Evolutionary conservation across 1,140 invertebrate species (phyloP).

Genomic region (Zaprionus inermis): DNA sequence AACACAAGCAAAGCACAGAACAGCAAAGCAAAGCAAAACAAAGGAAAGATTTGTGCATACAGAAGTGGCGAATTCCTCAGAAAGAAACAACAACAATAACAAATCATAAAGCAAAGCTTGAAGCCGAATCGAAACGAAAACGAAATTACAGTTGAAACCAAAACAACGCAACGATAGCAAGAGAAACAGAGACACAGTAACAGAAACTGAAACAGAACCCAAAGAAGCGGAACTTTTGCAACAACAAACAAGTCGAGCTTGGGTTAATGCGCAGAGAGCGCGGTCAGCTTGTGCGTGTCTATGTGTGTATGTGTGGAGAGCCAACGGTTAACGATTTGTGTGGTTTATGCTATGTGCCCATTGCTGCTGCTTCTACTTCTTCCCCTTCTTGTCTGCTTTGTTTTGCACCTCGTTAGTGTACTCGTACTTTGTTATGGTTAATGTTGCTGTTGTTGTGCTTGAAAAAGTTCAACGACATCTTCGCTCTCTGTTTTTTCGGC

Average conservation of each 20-base stretch:
- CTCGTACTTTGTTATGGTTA: slow-evolving; percentile 34
- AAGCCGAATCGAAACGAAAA: slow-evolving; percentile 52
- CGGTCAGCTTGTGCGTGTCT: slow-evolving; percentile 2
- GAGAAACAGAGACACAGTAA: slow-evolving; percentile 13
- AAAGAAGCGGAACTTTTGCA: slow-evolving; percentile 37
- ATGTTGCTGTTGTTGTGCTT: slow-evolving; percentile 36
- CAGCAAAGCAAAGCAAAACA: neutral
- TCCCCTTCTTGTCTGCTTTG: slow-evolving; percentile 19
- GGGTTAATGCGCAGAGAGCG: slow-evolving; percentile 21
- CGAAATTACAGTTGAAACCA: slow-evolving; percentile 40
- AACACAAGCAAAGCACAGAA: neutral
- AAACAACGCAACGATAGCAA: slow-evolving; percentile 18
- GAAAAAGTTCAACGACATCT: slow-evolving; percentile 63
- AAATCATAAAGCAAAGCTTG: slow-evolving; percentile 31
- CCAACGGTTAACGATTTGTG: slow-evolving; percentile 41
- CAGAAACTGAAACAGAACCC: slow-evolving; percentile 1
- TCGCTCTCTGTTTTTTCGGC: slow-evolving; percentile 28
- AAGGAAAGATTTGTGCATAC: slow-evolving; percentile 17
- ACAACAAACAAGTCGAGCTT: slow-evolving; percentile 34
- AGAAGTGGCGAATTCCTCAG: slow-evolving; percentile 18
- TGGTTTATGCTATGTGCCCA: slow-evolving; percentile 37
- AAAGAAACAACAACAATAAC: slow-evolving; percentile 15
- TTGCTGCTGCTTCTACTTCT: slow-evolving; percentile 16
- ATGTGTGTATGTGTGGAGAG: slow-evolving; percentile 9
- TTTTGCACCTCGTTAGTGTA: slow-evolving; percentile 47